Percentiles rank a stretch among this genome's conserved stretches.
phyloP scores from a whole-genome alignment of 2,113 vertebrate species.

The Mohoua ochrocephala region DNA sequence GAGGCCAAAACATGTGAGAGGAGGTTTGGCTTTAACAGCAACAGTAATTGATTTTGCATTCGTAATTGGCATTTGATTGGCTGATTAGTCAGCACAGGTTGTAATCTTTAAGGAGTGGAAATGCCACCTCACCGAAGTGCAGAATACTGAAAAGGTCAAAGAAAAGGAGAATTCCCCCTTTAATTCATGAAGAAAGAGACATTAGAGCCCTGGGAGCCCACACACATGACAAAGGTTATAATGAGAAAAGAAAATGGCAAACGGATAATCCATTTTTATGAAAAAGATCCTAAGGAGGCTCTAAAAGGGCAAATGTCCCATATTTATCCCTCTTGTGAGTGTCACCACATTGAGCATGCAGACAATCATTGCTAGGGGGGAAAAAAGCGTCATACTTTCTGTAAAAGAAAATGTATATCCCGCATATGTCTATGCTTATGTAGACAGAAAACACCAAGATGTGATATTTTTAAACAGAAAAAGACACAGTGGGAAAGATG shows the following conservation, averaged over 20 bases:
- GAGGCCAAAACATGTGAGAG: not conserved
- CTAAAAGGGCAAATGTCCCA: not conserved
- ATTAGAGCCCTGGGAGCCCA: conserved; percentile 3
- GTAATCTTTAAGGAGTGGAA: conserved; percentile 26
- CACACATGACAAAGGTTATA: conserved; percentile 36
- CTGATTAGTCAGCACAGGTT: conserved; percentile 10
- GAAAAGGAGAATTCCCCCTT: conserved; percentile 13
- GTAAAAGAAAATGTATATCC: not conserved
- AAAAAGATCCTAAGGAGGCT: not conserved
- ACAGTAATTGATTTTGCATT: conserved; percentile 33
- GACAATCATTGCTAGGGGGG: not conserved
- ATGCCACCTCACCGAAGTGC: conserved; percentile 31
- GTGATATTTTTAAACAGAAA: conserved; percentile 1
- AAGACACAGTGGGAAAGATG: not conserved
- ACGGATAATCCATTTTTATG: conserved; percentile 11
- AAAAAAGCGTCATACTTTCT: not conserved
- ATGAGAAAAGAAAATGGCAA: conserved; percentile 49
- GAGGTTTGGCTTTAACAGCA: not conserved
- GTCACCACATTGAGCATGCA: not conserved
- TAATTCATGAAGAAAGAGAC: conserved; percentile 42
- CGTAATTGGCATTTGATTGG: conserved; percentile 18
- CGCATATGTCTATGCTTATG: not conserved
- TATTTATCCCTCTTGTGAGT: conserved; percentile 5
- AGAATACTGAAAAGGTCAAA: conserved; percentile 68
- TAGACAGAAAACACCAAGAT: not conserved